phyloP scores from a whole-genome alignment of 2,888 invertebrate genomes.

The Adineta ricciae region DNA sequence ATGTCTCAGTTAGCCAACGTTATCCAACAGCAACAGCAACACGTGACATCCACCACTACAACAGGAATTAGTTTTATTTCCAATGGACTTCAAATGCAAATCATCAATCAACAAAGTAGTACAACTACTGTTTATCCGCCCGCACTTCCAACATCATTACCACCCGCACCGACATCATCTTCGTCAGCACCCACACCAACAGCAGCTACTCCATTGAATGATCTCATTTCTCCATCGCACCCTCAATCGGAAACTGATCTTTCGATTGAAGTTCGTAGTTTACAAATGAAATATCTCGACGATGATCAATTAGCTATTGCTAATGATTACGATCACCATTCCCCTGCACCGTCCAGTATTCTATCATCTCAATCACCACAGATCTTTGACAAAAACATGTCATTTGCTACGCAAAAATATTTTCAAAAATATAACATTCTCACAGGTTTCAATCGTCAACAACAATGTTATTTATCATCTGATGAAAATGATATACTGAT shows the following conservation, averaged over 20 bases:
- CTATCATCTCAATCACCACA: slow-evolving; percentile 9
- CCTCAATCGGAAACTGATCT: slow-evolving; percentile 30
- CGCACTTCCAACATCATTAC: slow-evolving; percentile 37
- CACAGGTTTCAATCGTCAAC: not conserved
- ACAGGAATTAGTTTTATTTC: slow-evolving; percentile 8
- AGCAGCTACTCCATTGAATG: not conserved
- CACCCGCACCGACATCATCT: not conserved
- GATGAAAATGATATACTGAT: not conserved
- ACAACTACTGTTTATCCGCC: slow-evolving; percentile 27
- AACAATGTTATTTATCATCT: slow-evolving; percentile 4
- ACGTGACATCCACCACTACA: not conserved
- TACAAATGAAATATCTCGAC: slow-evolving; percentile 48
- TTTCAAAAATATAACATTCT: slow-evolving; percentile 41
- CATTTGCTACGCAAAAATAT: slow-evolving; percentile 45
- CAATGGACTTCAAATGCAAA: slow-evolving; percentile 9
- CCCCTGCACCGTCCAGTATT: not conserved
- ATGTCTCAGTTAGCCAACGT: not conserved
- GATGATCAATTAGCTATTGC: slow-evolving; percentile 44
- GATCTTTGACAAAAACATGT: slow-evolving; percentile 42
- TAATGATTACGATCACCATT: not conserved
- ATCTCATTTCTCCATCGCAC: not conserved
- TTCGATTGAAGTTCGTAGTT: slow-evolving; percentile 45
- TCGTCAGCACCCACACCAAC: not conserved
- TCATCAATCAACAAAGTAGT: slow-evolving; percentile 20
- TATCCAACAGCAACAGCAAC: slow-evolving; percentile 8